These are phyloP conservation scores for Gadopsis bispinosus DNA, from an alignment of 2,797 vertebrate genomes.

Conservation along the genomic window DNA sequence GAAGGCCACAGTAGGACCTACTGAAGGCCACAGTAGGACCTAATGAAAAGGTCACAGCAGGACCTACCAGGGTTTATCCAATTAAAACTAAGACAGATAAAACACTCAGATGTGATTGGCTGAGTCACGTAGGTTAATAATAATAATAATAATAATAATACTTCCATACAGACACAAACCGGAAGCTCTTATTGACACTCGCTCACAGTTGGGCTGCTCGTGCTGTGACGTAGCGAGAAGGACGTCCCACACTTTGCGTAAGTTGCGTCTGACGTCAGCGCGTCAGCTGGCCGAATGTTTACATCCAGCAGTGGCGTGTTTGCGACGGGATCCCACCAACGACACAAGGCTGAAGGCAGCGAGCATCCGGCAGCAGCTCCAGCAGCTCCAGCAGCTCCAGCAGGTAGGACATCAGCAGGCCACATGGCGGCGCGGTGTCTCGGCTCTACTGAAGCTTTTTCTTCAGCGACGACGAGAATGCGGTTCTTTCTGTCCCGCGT, in stretches of 20 bases:
- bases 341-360: slow-evolving; percentile 31
- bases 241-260: slow-evolving; percentile 23
- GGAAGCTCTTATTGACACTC: background rate
- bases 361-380: too few relatives aligned
- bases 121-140: background rate
- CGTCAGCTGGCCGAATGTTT: slow-evolving; percentile 87
- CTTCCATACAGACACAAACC: too few relatives aligned
- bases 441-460: slow-evolving; percentile 6
- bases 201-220: background rate
- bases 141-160: background rate
- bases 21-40: background rate
- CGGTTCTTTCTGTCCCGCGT: background rate
- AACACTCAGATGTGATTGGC: background rate
- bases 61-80: background rate
- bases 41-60: background rate
- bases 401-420: background rate
- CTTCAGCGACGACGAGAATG: slow-evolving; percentile 13
- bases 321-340: slow-evolving; percentile 45
- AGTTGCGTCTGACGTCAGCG: slow-evolving; percentile 78
- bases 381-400: too few relatives aligned
- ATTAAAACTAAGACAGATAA: slow-evolving; percentile 5
- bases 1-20: background rate
- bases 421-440: background rate
- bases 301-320: slow-evolving; percentile 79
- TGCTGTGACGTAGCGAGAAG: too few relatives aligned